Conservation (phyloP, 2,113 vertebrate genomes). For the Danio rerio region GRCz12tu NC_133185.1:806501-807000, state of each 20-base stretch:
- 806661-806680: constrained; percentile 32
- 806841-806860: constrained; percentile 67
- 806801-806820: constrained; percentile 86
- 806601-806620: too few relatives aligned
- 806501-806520: too few relatives aligned
- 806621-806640: too few relatives aligned
- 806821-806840: constrained; percentile 96
- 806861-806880: neutral
- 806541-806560: too few relatives aligned
- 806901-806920: constrained; percentile 87
- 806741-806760: constrained; percentile 79
- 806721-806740: constrained; percentile 91
- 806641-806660: neutral
- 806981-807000: constrained; percentile 92
- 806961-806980: constrained; percentile 88
- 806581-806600: too few relatives aligned
- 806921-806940: constrained; percentile 92
- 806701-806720: constrained; percentile 92
- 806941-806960: constrained; percentile 87
- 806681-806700: constrained; percentile 89
- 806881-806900: neutral
- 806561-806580: too few relatives aligned
- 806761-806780: constrained; percentile 78
- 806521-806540: too few relatives aligned
- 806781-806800: constrained; percentile 78